Conservation (phyloP, 2,888 invertebrate species). For the Hoplodrina blanda region DNA sequence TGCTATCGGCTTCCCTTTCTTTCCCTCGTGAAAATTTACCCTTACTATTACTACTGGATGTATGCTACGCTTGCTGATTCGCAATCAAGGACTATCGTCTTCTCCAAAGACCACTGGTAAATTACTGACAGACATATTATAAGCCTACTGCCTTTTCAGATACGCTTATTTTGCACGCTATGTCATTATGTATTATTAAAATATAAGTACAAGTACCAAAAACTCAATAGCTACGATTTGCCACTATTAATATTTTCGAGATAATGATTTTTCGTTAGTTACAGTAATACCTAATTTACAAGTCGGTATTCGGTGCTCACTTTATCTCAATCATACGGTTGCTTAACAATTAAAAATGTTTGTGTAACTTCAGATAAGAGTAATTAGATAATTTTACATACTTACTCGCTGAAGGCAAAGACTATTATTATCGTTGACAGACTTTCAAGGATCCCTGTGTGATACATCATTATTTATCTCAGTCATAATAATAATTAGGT, state of each 20-base stretch:
- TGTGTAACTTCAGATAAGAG: conserved; percentile 56
- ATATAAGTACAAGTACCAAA: too few relatives aligned
- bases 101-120: neutral
- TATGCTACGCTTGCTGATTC: too few relatives aligned
- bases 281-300: neutral
- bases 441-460: conserved; percentile 39
- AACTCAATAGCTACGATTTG: neutral
- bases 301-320: conserved; percentile 9
- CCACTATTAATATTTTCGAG: neutral
- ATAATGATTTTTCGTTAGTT: conserved; percentile 9
- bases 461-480: conserved; percentile 35
- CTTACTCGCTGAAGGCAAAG: conserved; percentile 35
- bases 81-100: neutral
- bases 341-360: conserved; percentile 57
- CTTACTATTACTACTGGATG: too few relatives aligned
- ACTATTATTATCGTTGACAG: conserved; percentile 46
- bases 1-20: too few relatives aligned
- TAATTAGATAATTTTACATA: conserved; percentile 58
- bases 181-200: too few relatives aligned
- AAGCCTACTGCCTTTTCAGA: too few relatives aligned
- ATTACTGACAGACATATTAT: too few relatives aligned
- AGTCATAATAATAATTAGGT: neutral
- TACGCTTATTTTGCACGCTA: too few relatives aligned
- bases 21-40: too few relatives aligned
- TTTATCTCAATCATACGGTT: conserved; percentile 47